Percentiles rank a stretch among this genome's conserved stretches.
Evolutionary conservation across 2,888 invertebrate species (phyloP).

Genomic region (Rhagonycha lutea): DNA sequence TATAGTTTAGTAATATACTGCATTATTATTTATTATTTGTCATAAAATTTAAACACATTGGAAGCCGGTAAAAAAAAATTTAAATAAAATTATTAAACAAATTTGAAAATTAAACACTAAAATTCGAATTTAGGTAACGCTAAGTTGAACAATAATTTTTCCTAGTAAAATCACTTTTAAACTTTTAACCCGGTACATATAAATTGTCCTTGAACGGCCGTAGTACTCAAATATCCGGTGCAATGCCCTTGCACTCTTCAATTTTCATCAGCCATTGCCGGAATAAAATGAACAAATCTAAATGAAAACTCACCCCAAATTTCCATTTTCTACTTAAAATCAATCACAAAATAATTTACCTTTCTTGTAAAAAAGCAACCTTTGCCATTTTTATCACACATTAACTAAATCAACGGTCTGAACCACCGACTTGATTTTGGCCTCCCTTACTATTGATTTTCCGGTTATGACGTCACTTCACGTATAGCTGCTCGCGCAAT

Average conservation of each 20-base stretch:
- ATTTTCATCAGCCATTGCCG: conserved; percentile 16
- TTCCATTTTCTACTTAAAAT: conserved; percentile 13
- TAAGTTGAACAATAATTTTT: not conserved
- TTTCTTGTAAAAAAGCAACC: conserved; percentile 71
- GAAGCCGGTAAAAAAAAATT: not conserved
- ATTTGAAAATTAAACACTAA: not conserved
- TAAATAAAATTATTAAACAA: not conserved
- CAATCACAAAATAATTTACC: conserved; percentile 53
- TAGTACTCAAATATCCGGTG: conserved; percentile 30
- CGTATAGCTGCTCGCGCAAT: conserved; percentile 37
- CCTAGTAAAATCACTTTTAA: conserved; percentile 5
- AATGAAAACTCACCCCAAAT: conserved; percentile 17
- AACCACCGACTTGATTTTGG: conserved; percentile 48
- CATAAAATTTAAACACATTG: not conserved
- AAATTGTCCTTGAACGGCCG: conserved; percentile 30
- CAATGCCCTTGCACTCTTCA: conserved; percentile 29
- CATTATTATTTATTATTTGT: not conserved
- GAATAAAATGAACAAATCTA: conserved; percentile 33
- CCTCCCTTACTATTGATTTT: conserved; percentile 48
- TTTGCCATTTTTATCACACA: conserved; percentile 74
- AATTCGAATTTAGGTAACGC: not conserved
- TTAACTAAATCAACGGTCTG: conserved; percentile 51
- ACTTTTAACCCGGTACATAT: conserved; percentile 30
- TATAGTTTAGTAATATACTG: no score
- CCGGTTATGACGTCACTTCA: conserved; percentile 43